A percentile compares a stretch with the other conserved stretches of the same genome.
Evolutionary conservation across 2,888 invertebrate species (phyloP).

Genomic region (Orchestes rusci): DNA sequence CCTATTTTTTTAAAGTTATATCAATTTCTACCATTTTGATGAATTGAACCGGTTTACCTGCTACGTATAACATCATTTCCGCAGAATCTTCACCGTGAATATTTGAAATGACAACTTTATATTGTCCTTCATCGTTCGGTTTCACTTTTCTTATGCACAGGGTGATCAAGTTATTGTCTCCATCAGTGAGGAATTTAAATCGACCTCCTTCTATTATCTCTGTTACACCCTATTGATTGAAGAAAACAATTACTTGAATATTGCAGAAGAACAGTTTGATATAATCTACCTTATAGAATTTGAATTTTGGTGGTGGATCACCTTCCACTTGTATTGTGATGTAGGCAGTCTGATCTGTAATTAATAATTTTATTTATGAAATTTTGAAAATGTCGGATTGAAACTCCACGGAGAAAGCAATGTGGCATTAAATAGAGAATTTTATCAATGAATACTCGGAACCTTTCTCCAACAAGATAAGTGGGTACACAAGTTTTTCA

Average conservation of each 20-base stretch:
- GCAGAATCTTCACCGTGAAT: slow-evolving; percentile 93
- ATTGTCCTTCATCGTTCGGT: slow-evolving; percentile 95
- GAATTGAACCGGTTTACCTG: slow-evolving; percentile 54
- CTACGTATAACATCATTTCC: slow-evolving; percentile 93
- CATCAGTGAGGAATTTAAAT: slow-evolving; percentile 91
- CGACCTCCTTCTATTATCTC: slow-evolving; percentile 93
- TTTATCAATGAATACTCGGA: no score
- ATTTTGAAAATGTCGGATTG: neutral
- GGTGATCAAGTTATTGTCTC: slow-evolving; percentile 85
- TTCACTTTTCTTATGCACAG: slow-evolving; percentile 94
- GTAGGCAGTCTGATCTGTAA: slow-evolving; percentile 81
- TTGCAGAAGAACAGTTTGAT: neutral
- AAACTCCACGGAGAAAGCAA: neutral
- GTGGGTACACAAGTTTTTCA: no score
- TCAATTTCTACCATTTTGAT: neutral
- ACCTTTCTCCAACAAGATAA: no score
- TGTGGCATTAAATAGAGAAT: no score
- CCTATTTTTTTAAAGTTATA: slow-evolving; percentile 48
- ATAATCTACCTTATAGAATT: slow-evolving; percentile 70
- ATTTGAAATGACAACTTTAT: slow-evolving; percentile 87
- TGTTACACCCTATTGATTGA: slow-evolving; percentile 58
- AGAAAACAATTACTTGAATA: neutral
- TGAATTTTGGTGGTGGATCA: slow-evolving; percentile 89
- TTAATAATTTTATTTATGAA: neutral
- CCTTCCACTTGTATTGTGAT: slow-evolving; percentile 91